A percentile compares a stretch with the other conserved stretches of the same genome.
phyloP scores from a whole-genome alignment of 2,888 invertebrate species.

The Leptura quadrifasciata region DNA sequence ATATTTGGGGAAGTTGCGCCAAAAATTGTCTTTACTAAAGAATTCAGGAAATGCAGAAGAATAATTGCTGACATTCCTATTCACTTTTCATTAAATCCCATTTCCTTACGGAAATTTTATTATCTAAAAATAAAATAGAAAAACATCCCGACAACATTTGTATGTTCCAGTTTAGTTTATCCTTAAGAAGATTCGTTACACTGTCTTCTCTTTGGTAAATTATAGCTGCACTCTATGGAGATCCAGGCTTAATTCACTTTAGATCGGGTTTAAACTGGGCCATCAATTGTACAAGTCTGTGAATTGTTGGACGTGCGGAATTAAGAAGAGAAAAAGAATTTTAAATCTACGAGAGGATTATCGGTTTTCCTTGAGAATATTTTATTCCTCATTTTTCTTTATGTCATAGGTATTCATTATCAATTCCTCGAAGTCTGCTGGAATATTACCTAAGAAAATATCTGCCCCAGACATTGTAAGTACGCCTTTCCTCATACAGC shows the following conservation, averaged over 20 bases:
- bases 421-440: conserved; percentile 16
- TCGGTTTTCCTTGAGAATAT: conserved; percentile 49
- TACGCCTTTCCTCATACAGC: background rate
- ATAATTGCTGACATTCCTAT: conserved; percentile 1
- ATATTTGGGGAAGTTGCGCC: background rate
- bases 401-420: conserved; percentile 24
- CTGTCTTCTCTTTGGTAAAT: conserved; percentile 61
- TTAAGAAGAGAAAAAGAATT: conserved; percentile 59
- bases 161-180: conserved; percentile 32
- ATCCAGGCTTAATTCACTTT: conserved; percentile 68
- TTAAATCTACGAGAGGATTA: conserved; percentile 54
- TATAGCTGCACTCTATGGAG: conserved; percentile 66
- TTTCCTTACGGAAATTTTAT: conserved; percentile 33
- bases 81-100: conserved; percentile 44
- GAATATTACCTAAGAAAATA: background rate
- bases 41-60: background rate
- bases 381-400: conserved; percentile 35
- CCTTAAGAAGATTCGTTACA: conserved; percentile 55
- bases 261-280: conserved; percentile 66
- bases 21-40: background rate
- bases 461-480: background rate
- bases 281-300: conserved; percentile 66
- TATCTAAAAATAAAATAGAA: conserved; percentile 38
- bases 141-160: conserved; percentile 20
- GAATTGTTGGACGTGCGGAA: conserved; percentile 62